Evolutionary conservation across 2,888 invertebrate genomes (phyloP).

Genomic region (Dorcus hopei): DNA sequence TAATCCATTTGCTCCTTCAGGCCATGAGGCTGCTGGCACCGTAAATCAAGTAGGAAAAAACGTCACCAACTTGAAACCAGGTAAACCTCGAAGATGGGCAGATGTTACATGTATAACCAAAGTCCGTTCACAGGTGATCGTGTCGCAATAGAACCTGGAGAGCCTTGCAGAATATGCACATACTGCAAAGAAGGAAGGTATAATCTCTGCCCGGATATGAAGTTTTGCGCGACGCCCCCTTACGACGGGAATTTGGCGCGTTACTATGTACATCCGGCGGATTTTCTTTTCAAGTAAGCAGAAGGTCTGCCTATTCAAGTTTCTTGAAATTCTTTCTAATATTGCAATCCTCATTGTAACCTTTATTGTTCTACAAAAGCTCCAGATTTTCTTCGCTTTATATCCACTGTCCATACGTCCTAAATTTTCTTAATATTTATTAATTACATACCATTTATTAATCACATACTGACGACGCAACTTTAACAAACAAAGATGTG

Average conservation of each 20-base stretch:
- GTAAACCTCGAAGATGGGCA: conserved; percentile 36
- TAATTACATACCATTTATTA: too few relatives aligned
- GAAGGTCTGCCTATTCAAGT: too few relatives aligned
- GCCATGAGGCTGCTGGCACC: conserved; percentile 87
- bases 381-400: too few relatives aligned
- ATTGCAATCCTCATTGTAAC: too few relatives aligned
- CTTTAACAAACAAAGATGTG: not conserved
- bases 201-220: conserved; percentile 84
- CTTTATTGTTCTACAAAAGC: too few relatives aligned
- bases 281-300: conserved; percentile 78
- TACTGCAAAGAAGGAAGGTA: conserved; percentile 87
- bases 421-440: too few relatives aligned
- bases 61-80: conserved; percentile 65
- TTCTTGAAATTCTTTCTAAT: too few relatives aligned
- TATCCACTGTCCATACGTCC: too few relatives aligned
- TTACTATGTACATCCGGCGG: conserved; percentile 86
- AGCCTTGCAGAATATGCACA: conserved; percentile 79
- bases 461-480: too few relatives aligned
- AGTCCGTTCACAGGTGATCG: conserved; percentile 67
- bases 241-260: conserved; percentile 82
- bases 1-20: conserved; percentile 56
- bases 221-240: conserved; percentile 93
- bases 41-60: conserved; percentile 72
- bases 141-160: conserved; percentile 93
- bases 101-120: not conserved